Evolutionary conservation across 2,888 invertebrate species (phyloP).

Genomic region (Sinopyrophorus schimmeli): DNA sequence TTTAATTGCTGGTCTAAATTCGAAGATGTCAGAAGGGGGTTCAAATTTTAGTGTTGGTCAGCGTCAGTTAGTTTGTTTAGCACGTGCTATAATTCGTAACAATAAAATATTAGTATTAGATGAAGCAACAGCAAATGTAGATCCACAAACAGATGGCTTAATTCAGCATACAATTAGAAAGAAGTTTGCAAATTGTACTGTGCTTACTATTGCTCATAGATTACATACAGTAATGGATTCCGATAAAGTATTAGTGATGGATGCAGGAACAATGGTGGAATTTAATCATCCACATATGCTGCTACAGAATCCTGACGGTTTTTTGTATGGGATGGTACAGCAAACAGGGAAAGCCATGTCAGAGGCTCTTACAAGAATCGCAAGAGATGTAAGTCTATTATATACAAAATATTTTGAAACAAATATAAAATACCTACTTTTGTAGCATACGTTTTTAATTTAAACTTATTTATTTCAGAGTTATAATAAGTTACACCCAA

Average conservation of each 20-base stretch:
- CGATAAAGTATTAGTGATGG: conserved; percentile 75
- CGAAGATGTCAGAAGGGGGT: conserved; percentile 70
- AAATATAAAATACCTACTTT: too few species aligned
- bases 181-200: conserved; percentile 73
- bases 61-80: conserved; percentile 69
- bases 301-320: conserved; percentile 65
- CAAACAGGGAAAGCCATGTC: conserved; percentile 60
- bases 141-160: conserved; percentile 71
- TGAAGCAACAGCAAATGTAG: conserved; percentile 81
- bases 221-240: conserved; percentile 83
- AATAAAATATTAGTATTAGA: conserved; percentile 52
- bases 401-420: too few species aligned
- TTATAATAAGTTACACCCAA: too few species aligned
- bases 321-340: conserved; percentile 68
- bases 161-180: conserved; percentile 73
- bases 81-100: conserved; percentile 60
- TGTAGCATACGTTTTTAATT: too few species aligned
- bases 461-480: too few species aligned
- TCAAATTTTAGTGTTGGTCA: conserved; percentile 54
- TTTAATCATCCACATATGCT: conserved; percentile 69
- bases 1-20: conserved; percentile 61
- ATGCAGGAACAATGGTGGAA: conserved; percentile 72
- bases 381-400: conserved; percentile 8
- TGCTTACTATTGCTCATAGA: conserved; percentile 78
- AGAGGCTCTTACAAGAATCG: conserved; percentile 6